These are phyloP conservation scores for Drosophila prolongata DNA, from an alignment of 2,888 invertebrate species.

Conservation along the genomic window DNA sequence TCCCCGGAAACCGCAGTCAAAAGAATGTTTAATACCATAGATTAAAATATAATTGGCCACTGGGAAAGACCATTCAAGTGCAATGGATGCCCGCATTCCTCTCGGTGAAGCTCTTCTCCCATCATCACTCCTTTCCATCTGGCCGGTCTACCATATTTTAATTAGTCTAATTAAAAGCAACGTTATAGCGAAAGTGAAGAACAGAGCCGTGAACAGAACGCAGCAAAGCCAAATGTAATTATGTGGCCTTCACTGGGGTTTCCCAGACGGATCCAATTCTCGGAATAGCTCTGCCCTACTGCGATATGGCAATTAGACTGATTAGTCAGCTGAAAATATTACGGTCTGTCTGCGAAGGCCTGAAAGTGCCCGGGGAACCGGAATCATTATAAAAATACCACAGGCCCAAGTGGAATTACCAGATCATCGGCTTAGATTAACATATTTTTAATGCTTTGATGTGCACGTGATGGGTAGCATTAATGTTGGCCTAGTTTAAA, in stretches of 20 bases:
- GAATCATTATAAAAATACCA: constrained; percentile 10
- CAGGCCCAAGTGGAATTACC: constrained; percentile 5
- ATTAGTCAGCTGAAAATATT: constrained; percentile 53
- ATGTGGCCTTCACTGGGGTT: constrained; percentile 41
- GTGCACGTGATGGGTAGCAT: not conserved
- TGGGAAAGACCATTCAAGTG: constrained; percentile 20
- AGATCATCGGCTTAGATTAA: constrained; percentile 20
- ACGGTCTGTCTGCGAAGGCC: constrained; percentile 17
- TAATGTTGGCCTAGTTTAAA: not conserved
- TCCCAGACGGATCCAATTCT: constrained; percentile 10
- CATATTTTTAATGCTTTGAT: constrained; percentile 1
- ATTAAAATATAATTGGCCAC: constrained; percentile 62
- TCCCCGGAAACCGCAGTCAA: constrained; percentile 28
- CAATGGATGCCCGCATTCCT: constrained; percentile 16
- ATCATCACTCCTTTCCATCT: constrained; percentile 14
- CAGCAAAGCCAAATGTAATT: constrained; percentile 56
- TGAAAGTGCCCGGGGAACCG: constrained; percentile 5
- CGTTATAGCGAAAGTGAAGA: constrained; percentile 35
- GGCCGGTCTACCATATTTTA: constrained; percentile 42
- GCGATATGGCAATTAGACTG: constrained; percentile 64
- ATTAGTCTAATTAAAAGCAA: constrained; percentile 50
- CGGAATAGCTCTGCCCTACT: constrained; percentile 27
- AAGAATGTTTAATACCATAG: constrained; percentile 45
- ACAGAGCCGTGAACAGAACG: constrained; percentile 25
- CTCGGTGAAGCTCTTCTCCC: not conserved